Evolutionary conservation across 2,888 invertebrate species (phyloP).

Genomic region (Anodontia alba): DNA sequence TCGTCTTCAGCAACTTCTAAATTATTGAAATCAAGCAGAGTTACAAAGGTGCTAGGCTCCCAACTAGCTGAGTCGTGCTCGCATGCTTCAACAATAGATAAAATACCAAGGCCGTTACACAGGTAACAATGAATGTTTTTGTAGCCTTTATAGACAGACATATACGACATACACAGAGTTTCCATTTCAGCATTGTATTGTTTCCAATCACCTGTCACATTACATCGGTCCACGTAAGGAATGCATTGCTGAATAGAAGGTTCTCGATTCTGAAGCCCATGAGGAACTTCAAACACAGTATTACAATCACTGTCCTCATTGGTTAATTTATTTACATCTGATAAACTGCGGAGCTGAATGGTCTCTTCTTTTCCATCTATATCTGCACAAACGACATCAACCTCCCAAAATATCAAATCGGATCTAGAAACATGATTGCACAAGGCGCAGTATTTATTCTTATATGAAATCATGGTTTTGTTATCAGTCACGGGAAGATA

Average conservation of each 20-base stretch:
- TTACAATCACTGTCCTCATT: background rate
- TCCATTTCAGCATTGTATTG: conserved; percentile 23
- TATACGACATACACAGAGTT: conserved; percentile 44
- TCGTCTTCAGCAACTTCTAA: conserved; percentile 8
- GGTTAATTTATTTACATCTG: background rate
- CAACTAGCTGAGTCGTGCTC: background rate
- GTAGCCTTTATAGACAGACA: conserved; percentile 28
- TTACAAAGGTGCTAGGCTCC: conserved; percentile 13
- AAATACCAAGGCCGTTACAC: conserved; percentile 33
- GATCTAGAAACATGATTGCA: conserved; percentile 3
- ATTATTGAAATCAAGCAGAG: conserved; percentile 33
- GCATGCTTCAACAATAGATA: background rate
- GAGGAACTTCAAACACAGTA: background rate
- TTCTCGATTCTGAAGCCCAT: background rate
- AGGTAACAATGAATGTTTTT: conserved; percentile 47
- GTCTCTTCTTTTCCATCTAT: background rate
- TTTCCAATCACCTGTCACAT: conserved; percentile 45
- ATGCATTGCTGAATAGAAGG: conserved; percentile 3
- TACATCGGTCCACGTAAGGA: conserved; percentile 29
- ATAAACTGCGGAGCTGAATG: background rate
- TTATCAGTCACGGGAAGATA: conserved; percentile 17
- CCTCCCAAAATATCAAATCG: background rate
- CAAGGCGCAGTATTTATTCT: conserved; percentile 23
- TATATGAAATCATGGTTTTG: background rate
- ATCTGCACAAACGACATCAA: background rate